phyloP scores from a whole-genome alignment of 2,797 vertebrate genomes.

The Thunnus albacares region DNA sequence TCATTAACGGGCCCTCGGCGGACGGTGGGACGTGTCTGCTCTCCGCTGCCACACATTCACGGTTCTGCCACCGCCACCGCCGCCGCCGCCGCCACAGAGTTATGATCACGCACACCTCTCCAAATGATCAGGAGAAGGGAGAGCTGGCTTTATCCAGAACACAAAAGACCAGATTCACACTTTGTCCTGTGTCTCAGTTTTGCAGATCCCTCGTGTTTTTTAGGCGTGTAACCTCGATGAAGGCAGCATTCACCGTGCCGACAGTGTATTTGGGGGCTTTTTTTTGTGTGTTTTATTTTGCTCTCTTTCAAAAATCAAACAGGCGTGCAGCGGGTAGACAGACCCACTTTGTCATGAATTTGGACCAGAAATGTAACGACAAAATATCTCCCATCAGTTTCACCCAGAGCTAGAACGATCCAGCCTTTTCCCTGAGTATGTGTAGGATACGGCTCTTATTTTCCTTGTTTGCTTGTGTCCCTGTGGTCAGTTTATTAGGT shows the following conservation, averaged over 20 bases:
- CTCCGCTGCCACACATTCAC: constrained; percentile 65
- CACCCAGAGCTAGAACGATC: too few relatives aligned
- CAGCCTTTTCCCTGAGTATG: too few relatives aligned
- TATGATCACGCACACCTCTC: constrained; percentile 45
- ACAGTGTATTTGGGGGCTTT: background rate
- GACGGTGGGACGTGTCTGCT: constrained; percentile 69
- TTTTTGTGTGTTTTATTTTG: background rate
- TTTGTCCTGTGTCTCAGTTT: background rate
- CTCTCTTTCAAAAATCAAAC: background rate
- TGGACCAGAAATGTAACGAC: too few relatives aligned
- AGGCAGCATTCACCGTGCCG: background rate
- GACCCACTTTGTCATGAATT: background rate
- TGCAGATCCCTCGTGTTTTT: background rate
- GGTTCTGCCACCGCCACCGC: constrained; percentile 6
- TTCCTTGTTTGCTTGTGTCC: too few relatives aligned
- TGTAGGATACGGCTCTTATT: too few relatives aligned
- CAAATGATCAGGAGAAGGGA: constrained; percentile 26
- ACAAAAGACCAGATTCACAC: constrained; percentile 24
- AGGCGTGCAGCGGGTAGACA: background rate
- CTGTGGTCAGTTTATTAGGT: too few relatives aligned
- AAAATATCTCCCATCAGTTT: too few relatives aligned
- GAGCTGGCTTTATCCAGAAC: constrained; percentile 41
- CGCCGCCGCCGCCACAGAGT: background rate
- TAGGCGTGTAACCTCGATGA: background rate
- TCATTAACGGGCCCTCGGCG: constrained; percentile 69